Evolutionary conservation across 1,140 invertebrate species (phyloP), one percentile per base, ranked within the genome.

Genomic region (Halyomorpha halys): DNA sequence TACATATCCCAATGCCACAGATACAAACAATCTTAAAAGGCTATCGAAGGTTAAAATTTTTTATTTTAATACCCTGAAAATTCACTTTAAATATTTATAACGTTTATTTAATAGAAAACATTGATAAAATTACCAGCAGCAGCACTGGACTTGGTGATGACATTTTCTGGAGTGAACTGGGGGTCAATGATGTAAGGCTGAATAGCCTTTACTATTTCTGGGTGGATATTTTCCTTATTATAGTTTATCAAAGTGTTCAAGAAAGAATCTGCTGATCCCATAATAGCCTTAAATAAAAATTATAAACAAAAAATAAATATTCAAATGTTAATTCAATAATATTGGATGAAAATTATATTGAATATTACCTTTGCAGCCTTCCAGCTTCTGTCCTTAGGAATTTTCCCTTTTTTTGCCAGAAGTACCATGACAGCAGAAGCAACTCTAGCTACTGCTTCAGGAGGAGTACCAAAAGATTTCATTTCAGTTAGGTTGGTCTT

Each of bases 331-430:
- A 4, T 30, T 6, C 1, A 39, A 39, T 13, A 39, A 39, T 11
- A 39, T 13, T 39, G 11, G 5, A 39, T 39, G 34, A 13, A 39
- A 39, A 39, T 39, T 39, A 39, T 4, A 30, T 30, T 30, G 3
- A 30, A 30, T 30, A 30, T 30, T 66, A 81, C 80, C 77, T 95
- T 96, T 65, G 86, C 89, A 45, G 86, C 84, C 77, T 94, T 97
- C 94, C 94, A 98, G 61, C 87, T 91, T 69, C 86, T 81, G 74
- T 98, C 94, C 74, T 88, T 96, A 0, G 94, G 91, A 61, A 97
- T 82, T 77, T 92, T 92, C 6, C 90, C 91, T 71, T 86, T 88
- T 25, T 83, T 84, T 1, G 90, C 81, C 67, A 96, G 84, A 6
- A 97, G 77, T 30, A 94, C 87, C 68, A 94, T 81, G 1, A 96